Evolutionary conservation across 2,888 invertebrate genomes (phyloP).

Genomic region (Zygogramma bicolorata): DNA sequence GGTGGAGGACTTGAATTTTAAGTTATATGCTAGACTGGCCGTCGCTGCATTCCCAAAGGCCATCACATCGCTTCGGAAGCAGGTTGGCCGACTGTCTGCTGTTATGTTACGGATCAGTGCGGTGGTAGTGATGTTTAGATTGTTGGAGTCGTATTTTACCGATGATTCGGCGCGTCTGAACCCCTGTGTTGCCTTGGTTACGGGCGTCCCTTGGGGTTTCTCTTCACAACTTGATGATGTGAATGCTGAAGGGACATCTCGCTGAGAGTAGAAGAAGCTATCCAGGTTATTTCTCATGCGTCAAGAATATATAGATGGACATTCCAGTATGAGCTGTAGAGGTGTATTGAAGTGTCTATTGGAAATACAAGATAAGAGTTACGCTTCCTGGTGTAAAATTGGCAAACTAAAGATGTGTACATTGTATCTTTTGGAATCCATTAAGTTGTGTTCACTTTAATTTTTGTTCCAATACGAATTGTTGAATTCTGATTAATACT

Average conservation of each 20-base stretch:
- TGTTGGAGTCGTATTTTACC: constrained; percentile 47
- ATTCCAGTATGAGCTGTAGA: too few relatives aligned
- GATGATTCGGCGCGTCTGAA: constrained; percentile 62
- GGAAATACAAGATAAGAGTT: too few relatives aligned
- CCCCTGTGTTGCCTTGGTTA: constrained; percentile 61
- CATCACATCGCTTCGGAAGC: constrained; percentile 46
- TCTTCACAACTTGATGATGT: constrained; percentile 12
- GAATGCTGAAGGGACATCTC: constrained; percentile 3
- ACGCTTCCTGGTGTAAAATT: too few relatives aligned
- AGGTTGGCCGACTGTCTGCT: constrained; percentile 41
- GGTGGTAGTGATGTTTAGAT: constrained; percentile 40
- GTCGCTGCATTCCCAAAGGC: constrained; percentile 36
- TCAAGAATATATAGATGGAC: background rate
- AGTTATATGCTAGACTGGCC: constrained; percentile 45
- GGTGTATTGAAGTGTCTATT: too few relatives aligned
- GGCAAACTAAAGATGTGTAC: too few relatives aligned
- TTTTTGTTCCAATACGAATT: too few relatives aligned
- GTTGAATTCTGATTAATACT: too few relatives aligned
- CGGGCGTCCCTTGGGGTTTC: constrained; percentile 55
- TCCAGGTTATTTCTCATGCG: background rate
- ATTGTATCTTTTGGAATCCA: too few relatives aligned
- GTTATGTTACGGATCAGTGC: constrained; percentile 32
- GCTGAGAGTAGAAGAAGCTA: constrained; percentile 4
- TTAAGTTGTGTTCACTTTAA: too few relatives aligned
- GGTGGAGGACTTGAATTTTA: constrained; percentile 26